A percentile compares a stretch with the other conserved stretches of the same genome.
Conservation (phyloP, 2,113 vertebrate species). For the Ptyas mucosa region DNA sequence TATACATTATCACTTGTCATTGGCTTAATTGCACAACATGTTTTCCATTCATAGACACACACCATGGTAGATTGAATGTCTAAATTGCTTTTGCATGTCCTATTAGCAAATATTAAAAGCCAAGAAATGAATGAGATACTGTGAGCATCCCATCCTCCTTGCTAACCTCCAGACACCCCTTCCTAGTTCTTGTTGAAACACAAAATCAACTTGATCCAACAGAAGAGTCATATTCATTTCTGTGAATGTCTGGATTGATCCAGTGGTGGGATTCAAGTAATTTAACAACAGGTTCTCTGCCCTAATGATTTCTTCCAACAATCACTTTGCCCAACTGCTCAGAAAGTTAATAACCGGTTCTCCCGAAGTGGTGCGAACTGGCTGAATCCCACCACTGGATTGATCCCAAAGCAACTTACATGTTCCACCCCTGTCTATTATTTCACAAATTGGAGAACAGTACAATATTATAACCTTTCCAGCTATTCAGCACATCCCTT, state of each 20-base stretch:
- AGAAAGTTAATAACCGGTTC: no score
- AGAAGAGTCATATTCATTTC: background rate
- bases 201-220: background rate
- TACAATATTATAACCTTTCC: background rate
- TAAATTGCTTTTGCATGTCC: background rate
- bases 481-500: background rate
- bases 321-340: no score
- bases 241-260: background rate
- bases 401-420: background rate
- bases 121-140: background rate
- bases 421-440: background rate
- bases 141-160: background rate
- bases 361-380: no score
- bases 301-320: no score
- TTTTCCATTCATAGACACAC: background rate
- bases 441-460: background rate
- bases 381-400: no score
- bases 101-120: background rate
- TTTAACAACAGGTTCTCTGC: no score
- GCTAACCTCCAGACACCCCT: background rate
- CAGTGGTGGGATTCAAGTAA: no score
- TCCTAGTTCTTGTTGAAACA: background rate
- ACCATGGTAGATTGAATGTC: background rate
- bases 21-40: background rate
- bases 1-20: background rate